A percentile compares a stretch with the other conserved stretches of the same genome.
These are phyloP conservation scores for Ceratina calcarata DNA, from an alignment of 1,140 invertebrate genomes.

Conservation along the genomic window DNA sequence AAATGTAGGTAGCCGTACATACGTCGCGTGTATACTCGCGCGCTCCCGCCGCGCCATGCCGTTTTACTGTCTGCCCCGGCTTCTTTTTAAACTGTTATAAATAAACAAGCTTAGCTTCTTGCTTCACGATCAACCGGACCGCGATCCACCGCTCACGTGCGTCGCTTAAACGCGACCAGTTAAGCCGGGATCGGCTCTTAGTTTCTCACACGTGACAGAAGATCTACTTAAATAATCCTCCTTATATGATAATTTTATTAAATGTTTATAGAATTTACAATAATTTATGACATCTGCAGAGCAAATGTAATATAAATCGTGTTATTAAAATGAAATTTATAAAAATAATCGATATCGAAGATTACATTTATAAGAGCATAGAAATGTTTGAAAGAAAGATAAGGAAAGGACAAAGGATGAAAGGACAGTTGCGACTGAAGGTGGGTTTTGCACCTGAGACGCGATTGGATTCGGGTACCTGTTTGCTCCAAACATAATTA, in stretches of 20 bases:
- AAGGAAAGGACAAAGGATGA: not conserved
- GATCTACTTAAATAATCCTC: not conserved
- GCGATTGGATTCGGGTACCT: constrained; percentile 49
- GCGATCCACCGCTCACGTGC: constrained; percentile 30
- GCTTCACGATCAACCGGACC: constrained; percentile 19
- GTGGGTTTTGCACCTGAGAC: constrained; percentile 35
- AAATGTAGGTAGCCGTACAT: constrained; percentile 69
- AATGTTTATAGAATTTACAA: too few species aligned
- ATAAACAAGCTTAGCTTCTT: constrained; percentile 65
- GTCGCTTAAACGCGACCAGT: constrained; percentile 23
- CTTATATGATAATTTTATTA: too few species aligned
- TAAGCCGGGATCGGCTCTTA: not conserved
- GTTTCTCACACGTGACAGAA: not conserved
- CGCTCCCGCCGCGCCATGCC: constrained; percentile 8
- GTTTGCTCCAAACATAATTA: constrained; percentile 67
- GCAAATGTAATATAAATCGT: too few species aligned
- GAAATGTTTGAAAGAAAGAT: not conserved
- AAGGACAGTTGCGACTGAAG: not conserved
- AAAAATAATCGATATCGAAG: too few species aligned
- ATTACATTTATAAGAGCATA: too few species aligned
- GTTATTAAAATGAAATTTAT: too few species aligned
- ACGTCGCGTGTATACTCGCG: constrained; percentile 18
- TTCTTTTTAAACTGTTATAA: constrained; percentile 68
- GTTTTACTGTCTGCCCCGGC: constrained; percentile 44
- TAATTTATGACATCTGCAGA: too few species aligned